Percentiles rank a stretch among this genome's conserved stretches.
phyloP scores from a whole-genome alignment of 2,888 invertebrate genomes.

The Epinotia bilunana region DNA sequence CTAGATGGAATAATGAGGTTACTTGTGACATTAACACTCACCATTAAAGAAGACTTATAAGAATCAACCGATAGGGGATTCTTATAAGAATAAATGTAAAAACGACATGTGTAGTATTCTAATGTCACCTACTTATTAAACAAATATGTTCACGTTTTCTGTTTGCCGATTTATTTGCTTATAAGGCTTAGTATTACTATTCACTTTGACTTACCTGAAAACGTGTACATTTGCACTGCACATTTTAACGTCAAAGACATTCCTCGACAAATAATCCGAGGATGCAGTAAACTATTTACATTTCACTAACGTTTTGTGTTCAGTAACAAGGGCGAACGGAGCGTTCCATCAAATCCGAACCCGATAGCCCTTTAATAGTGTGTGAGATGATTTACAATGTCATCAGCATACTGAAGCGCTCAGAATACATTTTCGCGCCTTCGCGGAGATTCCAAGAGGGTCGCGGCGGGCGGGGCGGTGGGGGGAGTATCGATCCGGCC shows the following conservation, averaged over 20 bases:
- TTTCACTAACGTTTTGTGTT: conserved; percentile 1
- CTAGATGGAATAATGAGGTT: conserved; percentile 16
- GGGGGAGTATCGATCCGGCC: conserved; percentile 60
- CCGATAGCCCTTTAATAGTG: conserved; percentile 44
- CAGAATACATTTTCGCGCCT: conserved; percentile 44
- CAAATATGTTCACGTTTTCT: neutral
- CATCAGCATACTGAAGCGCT: conserved; percentile 44
- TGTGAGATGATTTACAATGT: conserved; percentile 44
- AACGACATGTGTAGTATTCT: neutral
- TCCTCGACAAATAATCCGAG: neutral
- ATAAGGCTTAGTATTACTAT: neutral
- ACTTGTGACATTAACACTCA: neutral
- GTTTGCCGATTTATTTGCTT: neutral
- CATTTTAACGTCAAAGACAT: neutral
- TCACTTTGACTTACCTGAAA: neutral
- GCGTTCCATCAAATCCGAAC: conserved; percentile 29
- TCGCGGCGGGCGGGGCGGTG: conserved; percentile 42
- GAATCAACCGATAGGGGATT: neutral
- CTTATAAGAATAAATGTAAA: conserved; percentile 5
- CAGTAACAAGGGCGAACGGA: conserved; percentile 18
- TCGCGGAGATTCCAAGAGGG: conserved; percentile 45
- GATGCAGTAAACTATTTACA: conserved; percentile 3
- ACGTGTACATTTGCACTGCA: neutral
- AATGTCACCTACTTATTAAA: neutral
- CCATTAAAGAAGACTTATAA: neutral